Conservation (phyloP, 1,140 invertebrate genomes). For the Diorhabda carinulata region DNA sequence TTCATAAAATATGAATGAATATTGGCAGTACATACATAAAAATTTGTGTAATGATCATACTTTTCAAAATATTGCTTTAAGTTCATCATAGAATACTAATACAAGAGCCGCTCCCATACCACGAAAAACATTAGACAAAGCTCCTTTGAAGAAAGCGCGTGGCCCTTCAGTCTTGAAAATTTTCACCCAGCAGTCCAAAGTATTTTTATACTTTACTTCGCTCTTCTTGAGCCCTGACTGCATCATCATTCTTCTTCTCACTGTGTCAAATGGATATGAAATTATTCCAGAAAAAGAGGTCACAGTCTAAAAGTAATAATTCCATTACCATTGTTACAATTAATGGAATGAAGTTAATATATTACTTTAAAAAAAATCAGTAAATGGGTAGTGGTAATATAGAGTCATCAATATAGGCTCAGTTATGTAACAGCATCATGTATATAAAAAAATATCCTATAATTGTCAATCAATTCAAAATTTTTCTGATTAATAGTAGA, state of each 20-base stretch:
- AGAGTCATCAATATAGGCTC: conserved; percentile 13
- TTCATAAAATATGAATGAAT: too few species aligned
- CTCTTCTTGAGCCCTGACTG: conserved; percentile 65
- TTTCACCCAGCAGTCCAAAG: conserved; percentile 68
- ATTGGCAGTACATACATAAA: too few species aligned
- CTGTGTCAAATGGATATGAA: conserved; percentile 87
- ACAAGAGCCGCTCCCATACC: conserved; percentile 76
- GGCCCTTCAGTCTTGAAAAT: conserved; percentile 60
- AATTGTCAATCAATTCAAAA: too few species aligned
- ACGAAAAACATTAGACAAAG: conserved; percentile 73
- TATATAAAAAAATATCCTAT: neutral
- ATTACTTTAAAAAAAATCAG: conserved; percentile 15
- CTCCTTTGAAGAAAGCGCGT: conserved; percentile 75
- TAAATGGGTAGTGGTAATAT: conserved; percentile 28
- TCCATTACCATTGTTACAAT: neutral
- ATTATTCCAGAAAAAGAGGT: conserved; percentile 54
- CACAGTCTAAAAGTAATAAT: conserved; percentile 40
- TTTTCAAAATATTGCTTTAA: conserved; percentile 55
- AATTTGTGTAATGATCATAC: too few species aligned
- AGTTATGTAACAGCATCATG: neutral
- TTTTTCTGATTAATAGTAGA: too few species aligned
- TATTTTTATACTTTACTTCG: conserved; percentile 70
- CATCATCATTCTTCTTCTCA: conserved; percentile 88
- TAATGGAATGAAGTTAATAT: too few species aligned
- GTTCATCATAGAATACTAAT: conserved; percentile 74